Conservation (phyloP, 2,113 vertebrate species). For the Uria aalge region DNA sequence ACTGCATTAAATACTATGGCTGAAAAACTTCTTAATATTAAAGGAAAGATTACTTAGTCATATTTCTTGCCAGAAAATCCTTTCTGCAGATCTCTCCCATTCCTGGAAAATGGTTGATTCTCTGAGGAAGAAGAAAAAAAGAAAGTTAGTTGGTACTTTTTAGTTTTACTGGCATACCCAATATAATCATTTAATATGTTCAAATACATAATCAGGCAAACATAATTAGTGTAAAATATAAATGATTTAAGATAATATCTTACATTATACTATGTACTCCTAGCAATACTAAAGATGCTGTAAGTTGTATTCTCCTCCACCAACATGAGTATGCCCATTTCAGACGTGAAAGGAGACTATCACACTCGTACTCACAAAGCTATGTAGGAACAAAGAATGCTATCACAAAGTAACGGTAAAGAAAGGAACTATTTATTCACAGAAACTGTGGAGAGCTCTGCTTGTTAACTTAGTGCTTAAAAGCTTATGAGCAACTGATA, state of each 20-base stretch:
- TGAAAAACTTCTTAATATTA: slow-evolving; percentile 18
- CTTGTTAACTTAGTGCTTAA: not conserved
- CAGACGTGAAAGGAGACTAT: not conserved
- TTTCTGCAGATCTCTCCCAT: slow-evolving; percentile 99
- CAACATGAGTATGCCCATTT: not conserved
- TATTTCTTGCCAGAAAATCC: slow-evolving; percentile 98
- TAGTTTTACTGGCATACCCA: not conserved
- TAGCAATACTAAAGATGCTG: not conserved
- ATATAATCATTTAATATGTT: not conserved
- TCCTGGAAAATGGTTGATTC: slow-evolving; percentile 99
- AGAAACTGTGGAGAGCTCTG: not conserved
- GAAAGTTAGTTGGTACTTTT: slow-evolving; percentile 50
- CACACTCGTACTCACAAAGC: not conserved
- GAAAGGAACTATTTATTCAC: not conserved
- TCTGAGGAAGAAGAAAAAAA: slow-evolving; percentile 80
- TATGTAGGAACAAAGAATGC: not conserved
- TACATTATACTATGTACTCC: not conserved
- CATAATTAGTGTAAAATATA: not conserved
- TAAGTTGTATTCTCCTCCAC: not conserved
- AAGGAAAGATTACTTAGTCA: slow-evolving; percentile 92
- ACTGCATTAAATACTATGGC: not conserved
- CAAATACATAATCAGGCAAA: not conserved
- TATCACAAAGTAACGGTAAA: not conserved
- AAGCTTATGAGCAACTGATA: not conserved
- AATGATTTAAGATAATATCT: not conserved